Evolutionary conservation across 2,888 invertebrate species (phyloP).

Genomic region (Apomyelois bistriatella): DNA sequence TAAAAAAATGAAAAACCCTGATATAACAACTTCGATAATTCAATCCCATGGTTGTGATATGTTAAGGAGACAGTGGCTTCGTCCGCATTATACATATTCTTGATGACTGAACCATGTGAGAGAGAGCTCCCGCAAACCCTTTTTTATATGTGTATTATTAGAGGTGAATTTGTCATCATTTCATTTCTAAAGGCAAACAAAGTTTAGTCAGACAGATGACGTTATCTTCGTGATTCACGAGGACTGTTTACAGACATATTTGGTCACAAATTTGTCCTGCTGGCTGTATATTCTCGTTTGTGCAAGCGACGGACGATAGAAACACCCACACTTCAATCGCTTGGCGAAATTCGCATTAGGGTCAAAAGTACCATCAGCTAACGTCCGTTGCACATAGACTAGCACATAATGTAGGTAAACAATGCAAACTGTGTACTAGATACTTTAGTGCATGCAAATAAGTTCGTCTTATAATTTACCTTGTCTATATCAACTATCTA

Average conservation of each 20-base stretch:
- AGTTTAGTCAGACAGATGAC: constrained; percentile 24
- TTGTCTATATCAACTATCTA: not conserved
- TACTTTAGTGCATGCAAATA: not conserved
- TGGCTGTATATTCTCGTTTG: constrained; percentile 25
- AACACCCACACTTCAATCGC: constrained; percentile 23
- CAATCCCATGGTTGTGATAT: too few species aligned
- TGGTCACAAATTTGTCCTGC: constrained; percentile 29
- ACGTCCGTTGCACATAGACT: constrained; percentile 16
- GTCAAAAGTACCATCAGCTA: constrained; percentile 23
- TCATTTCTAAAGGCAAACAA: constrained; percentile 5
- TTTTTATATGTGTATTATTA: not conserved
- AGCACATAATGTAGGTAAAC: constrained; percentile 13
- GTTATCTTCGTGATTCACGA: constrained; percentile 25
- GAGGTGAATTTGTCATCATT: not conserved
- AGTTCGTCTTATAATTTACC: not conserved
- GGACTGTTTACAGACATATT: constrained; percentile 6
- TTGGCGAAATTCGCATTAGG: constrained; percentile 27
- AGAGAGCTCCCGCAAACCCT: not conserved
- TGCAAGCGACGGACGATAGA: constrained; percentile 20
- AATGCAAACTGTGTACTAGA: constrained; percentile 1
- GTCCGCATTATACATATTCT: too few species aligned
- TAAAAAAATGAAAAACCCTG: too few species aligned
- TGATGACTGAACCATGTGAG: too few species aligned
- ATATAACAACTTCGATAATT: too few species aligned
- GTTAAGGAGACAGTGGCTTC: too few species aligned